Base-by-base conservation (phyloP, 1,140 invertebrate genomes). In the Metaphire vulgaris region DNA sequence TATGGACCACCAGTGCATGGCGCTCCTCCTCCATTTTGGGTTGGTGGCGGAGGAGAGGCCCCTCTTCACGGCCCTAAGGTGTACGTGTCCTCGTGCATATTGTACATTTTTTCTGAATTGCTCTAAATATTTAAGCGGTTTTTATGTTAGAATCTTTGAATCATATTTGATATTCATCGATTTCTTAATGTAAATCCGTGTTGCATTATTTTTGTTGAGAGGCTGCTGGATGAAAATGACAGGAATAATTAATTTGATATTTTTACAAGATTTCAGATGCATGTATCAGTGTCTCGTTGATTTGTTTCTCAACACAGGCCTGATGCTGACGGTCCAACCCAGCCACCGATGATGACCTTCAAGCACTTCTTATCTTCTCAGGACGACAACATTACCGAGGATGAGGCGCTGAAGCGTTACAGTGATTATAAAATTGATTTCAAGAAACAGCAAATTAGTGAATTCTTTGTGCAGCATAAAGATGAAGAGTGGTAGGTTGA, bases 371-470 rank as follows among this genome's bases (percentile, higher is more conserved):
- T 99, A 28, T 91, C 91, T 30, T 93, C 94, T 21, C 96, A 98
- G 87, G 97, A 99, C 88, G 97, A 99, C 85, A 92, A 92, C 66
- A 98, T 99, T 82, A 94, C 93, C 65, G 96, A 99, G 80, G 94
- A 98, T 78, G 96, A 98, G 85, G 96, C 97, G 14, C 92, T 99
- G 79, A 91, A 91, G 81, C 98, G 97, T 82, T 99, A 99, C 87
- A 96, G 96, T 86, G 97, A 99, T 81, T 99, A 99, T 87, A 99
- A 99, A 87, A 87, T 94, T 81, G 97, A 99, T 82, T 99, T 98
- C 84, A 92, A 93, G 83, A 89, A 94, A 73, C 94, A 97, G 85
- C 97, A 99, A 84, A 90, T 99, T 29, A 97, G 97, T 86, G 96
- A 99, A 86, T 99, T 99, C 89, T 99, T 99, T 88, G 92, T 98